Conservation (phyloP, 2,797 vertebrate species). For the Cetoscarus ocellatus region DNA sequence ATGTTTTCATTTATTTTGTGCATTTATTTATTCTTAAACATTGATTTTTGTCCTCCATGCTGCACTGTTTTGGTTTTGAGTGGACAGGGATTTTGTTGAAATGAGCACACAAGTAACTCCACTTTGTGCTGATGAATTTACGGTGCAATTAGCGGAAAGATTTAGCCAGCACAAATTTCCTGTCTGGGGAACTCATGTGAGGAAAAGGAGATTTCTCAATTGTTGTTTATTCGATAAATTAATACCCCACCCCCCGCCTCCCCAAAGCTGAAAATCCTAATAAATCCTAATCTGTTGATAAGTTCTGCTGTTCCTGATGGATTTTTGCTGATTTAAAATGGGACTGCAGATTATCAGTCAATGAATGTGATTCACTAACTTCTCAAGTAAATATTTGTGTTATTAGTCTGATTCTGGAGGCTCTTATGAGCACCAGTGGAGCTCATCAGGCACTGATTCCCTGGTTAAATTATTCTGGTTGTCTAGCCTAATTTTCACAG, state of each 20-base stretch:
- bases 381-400: conserved; percentile 48
- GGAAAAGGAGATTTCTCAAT: conserved; percentile 61
- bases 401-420: conserved; percentile 38
- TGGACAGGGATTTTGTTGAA: conserved; percentile 64
- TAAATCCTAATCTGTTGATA: conserved; percentile 57
- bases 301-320: conserved; percentile 54
- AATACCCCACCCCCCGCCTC: conserved; percentile 30
- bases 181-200: conserved; percentile 53
- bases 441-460: conserved; percentile 45
- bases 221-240: conserved; percentile 65
- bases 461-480: conserved; percentile 39
- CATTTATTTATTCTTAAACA: conserved; percentile 22
- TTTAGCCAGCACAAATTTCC: conserved; percentile 42
- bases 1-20: conserved; percentile 36
- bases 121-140: conserved; percentile 70
- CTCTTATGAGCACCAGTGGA: conserved; percentile 31
- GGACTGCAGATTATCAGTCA: conserved; percentile 51
- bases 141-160: conserved; percentile 57
- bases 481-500: conserved; percentile 48
- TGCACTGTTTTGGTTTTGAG: conserved; percentile 53
- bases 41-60: conserved; percentile 30
- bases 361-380: conserved; percentile 43
- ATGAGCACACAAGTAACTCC: conserved; percentile 64
- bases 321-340: conserved; percentile 57
- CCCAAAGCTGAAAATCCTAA: conserved; percentile 52